Conservation (phyloP, 2,113 vertebrate genomes). For the Laticauda colubrina region DNA sequence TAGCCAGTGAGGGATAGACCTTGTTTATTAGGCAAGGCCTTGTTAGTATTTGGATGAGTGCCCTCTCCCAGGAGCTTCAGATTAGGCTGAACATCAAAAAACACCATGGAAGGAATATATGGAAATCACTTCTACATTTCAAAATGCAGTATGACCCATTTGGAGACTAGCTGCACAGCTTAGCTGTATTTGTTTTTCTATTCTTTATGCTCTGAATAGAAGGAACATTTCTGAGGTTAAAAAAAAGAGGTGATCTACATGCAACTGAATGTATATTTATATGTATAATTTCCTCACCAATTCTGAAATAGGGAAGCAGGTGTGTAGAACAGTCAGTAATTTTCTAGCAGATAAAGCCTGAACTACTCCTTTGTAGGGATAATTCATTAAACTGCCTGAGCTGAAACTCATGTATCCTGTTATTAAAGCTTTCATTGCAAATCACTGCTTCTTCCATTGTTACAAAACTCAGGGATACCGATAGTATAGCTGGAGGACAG, state of each 20-base stretch:
- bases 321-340: neutral
- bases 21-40: neutral
- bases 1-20: neutral
- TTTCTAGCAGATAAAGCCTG: neutral
- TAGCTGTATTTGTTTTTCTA: neutral
- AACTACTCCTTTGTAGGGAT: neutral
- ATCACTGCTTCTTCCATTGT: neutral
- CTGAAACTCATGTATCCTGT: neutral
- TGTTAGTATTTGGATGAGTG: neutral
- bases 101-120: neutral
- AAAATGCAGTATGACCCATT: neutral
- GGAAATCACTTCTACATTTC: neutral
- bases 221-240: neutral
- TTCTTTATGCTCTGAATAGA: neutral
- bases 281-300: neutral
- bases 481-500: neutral
- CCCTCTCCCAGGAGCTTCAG: neutral
- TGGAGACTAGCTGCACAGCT: neutral
- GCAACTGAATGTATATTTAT: neutral
- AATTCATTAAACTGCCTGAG: neutral
- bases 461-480: neutral
- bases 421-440: neutral
- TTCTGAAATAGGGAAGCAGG: neutral
- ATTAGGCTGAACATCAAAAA: neutral
- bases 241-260: neutral